Base-by-base conservation (phyloP, 2,113 vertebrate genomes). In the Alligator mississippiensis region DNA sequence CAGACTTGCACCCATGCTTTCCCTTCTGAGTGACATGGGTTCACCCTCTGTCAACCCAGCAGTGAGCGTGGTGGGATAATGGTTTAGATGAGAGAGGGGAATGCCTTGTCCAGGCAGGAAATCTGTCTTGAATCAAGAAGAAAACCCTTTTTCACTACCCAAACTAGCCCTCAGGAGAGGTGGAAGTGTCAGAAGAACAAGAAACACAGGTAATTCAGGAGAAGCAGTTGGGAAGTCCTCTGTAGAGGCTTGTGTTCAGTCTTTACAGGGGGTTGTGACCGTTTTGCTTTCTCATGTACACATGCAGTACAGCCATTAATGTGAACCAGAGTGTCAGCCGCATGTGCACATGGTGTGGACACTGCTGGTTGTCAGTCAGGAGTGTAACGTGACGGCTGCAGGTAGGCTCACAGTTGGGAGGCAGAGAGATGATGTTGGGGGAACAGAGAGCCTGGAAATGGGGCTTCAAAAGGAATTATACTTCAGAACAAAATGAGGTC, bases 261-360 rank as follows among this genome's bases (percentile, higher is more conserved):
- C 74, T 88, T 94, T 91, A 27, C 63, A 66, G 77, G 34, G 28
- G 16, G 30, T 18, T 18, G 30, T 10, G 2, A 11, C 88, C 17
- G 18, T 78, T n/a, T 86, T 80, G 9, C 62, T 93, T 92, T 72
- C 24, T 76, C 11, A 66, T 82, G 89, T 76, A 80, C 79, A 91
- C 92, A 72, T 80, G 57, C 4, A n/a, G 82, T 81, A 16, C 28
- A 16, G 22, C 68, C 74, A 38, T 54, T 11, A 85, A 87, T 90
- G 60, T 90, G 76, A 57, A 82, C 77, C 24, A 94, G n/a, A 83
- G 76, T 60, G 78, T 18, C 47, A 87, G 28, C 28, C 28, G 28
- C 30, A 18, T 30, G 13, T 68, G 64, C 64, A 68, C 17, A 11
- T 5, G 30, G 64, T 16, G 9, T n/a, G n/a, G 8, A 18, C 64